These are phyloP conservation scores for Carassius gibelio DNA, from an alignment of 2,113 vertebrate genomes.

Conservation along the genomic window DNA sequence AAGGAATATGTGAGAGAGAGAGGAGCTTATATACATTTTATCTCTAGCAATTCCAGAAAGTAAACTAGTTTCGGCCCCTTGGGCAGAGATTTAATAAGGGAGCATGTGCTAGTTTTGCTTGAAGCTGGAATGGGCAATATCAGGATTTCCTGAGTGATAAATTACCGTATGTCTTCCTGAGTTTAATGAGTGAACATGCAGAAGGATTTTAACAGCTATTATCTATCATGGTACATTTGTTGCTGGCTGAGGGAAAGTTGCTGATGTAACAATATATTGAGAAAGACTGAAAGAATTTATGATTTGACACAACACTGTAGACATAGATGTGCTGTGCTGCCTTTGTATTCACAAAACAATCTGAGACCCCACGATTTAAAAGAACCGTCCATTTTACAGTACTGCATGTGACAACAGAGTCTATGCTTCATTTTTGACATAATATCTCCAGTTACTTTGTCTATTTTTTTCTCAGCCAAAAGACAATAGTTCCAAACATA, in stretches of 20 bases:
- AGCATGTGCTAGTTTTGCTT: conserved; percentile 49
- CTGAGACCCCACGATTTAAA: not conserved
- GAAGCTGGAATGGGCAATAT: conserved; percentile 49
- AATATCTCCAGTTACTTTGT: not conserved
- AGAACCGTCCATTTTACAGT: not conserved
- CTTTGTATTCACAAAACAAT: not conserved
- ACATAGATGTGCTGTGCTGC: not conserved
- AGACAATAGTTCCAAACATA: not conserved
- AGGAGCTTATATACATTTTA: conserved; percentile 23
- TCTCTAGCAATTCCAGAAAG: conserved; percentile 40
- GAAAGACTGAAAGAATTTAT: not conserved
- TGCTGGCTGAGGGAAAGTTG: not conserved
- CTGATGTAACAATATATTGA: not conserved
- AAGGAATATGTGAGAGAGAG: not conserved
- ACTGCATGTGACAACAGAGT: not conserved
- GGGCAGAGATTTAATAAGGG: conserved; percentile 59
- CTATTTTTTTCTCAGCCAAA: not conserved
- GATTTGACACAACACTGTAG: not conserved
- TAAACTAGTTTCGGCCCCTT: conserved; percentile 48
- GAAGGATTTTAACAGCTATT: conserved; percentile 43
- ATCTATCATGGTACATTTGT: conserved; percentile 49
- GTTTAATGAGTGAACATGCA: conserved; percentile 47
- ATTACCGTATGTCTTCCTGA: conserved; percentile 55
- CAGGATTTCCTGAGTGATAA: conserved; percentile 60
- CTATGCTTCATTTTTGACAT: not conserved